These are phyloP conservation scores for Babyrousa celebensis DNA, from an alignment of 2,797 vertebrate species.

Conservation along the genomic window DNA sequence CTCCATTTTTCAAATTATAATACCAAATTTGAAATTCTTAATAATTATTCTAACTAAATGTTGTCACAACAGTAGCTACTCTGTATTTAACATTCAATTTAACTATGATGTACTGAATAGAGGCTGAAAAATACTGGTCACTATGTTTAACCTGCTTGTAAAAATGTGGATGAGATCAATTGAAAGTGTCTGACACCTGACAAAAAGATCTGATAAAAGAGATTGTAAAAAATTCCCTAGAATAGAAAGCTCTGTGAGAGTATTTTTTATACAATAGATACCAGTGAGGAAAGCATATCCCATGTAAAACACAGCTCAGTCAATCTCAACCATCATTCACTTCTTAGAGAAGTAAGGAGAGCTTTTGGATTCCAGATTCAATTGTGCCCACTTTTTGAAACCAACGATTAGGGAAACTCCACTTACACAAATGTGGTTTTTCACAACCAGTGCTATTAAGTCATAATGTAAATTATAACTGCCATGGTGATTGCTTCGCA, in stretches of 20 bases:
- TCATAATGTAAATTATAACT: slow-evolving; percentile 89
- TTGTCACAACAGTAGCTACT: background rate
- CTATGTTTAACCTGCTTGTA: background rate
- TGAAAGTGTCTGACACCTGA: background rate
- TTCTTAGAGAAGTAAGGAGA: slow-evolving; percentile 13
- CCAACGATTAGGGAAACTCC: slow-evolving; percentile 76
- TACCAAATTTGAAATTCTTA: background rate
- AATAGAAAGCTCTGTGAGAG: background rate
- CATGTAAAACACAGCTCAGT: slow-evolving; percentile 26
- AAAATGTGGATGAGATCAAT: background rate
- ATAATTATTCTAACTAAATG: background rate
- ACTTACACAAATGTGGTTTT: slow-evolving; percentile 81
- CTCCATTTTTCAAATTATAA: slow-evolving; percentile 4
- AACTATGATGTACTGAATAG: background rate
- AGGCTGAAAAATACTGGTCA: background rate
- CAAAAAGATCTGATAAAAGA: background rate
- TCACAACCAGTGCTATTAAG: slow-evolving; percentile 84
- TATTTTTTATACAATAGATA: background rate
- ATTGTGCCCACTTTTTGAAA: slow-evolving; percentile 75
- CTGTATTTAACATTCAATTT: background rate
- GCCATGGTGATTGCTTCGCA: slow-evolving; percentile 86
- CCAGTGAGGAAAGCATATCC: background rate
- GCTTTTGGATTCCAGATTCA: slow-evolving; percentile 59
- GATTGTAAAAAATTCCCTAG: background rate
- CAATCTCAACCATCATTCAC: slow-evolving; percentile 49